Evolutionary conservation across 2,113 vertebrate genomes (phyloP).

Genomic region (Hemiprocne comata): DNA sequence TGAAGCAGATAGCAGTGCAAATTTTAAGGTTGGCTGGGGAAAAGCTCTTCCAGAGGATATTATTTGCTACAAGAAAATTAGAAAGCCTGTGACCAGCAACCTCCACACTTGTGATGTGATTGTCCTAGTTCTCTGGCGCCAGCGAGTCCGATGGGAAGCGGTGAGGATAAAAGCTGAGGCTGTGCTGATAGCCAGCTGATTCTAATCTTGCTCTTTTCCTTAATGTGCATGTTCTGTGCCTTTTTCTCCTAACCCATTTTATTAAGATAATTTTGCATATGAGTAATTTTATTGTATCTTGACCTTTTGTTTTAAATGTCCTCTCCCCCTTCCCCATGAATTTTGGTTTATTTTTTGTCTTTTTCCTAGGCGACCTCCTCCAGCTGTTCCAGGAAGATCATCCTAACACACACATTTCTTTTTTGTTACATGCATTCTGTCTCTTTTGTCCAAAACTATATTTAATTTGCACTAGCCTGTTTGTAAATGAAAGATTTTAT

Average conservation of each 20-base stretch:
- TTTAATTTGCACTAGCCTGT: conserved; percentile 62
- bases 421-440: conserved; percentile 31
- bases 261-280: conserved; percentile 43
- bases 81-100: not conserved
- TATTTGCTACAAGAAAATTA: not conserved
- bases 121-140: not conserved
- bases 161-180: not conserved
- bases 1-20: not conserved
- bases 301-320: conserved; percentile 36
- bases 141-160: not conserved
- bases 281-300: conserved; percentile 40
- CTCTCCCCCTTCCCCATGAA: not conserved
- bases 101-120: not conserved
- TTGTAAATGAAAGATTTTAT: conserved; percentile 75
- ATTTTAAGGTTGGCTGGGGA: not conserved
- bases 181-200: not conserved
- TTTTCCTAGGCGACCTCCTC: conserved; percentile 74
- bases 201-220: conserved; percentile 6
- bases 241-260: conserved; percentile 46
- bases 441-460: not conserved
- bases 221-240: conserved; percentile 41
- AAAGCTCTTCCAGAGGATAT: not conserved
- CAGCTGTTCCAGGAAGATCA: conserved; percentile 73
- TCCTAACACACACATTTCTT: conserved; percentile 61
- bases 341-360: conserved; percentile 70